Evolutionary conservation across 2,113 vertebrate genomes (phyloP).

Genomic region (Seriola quinqueradiata): DNA sequence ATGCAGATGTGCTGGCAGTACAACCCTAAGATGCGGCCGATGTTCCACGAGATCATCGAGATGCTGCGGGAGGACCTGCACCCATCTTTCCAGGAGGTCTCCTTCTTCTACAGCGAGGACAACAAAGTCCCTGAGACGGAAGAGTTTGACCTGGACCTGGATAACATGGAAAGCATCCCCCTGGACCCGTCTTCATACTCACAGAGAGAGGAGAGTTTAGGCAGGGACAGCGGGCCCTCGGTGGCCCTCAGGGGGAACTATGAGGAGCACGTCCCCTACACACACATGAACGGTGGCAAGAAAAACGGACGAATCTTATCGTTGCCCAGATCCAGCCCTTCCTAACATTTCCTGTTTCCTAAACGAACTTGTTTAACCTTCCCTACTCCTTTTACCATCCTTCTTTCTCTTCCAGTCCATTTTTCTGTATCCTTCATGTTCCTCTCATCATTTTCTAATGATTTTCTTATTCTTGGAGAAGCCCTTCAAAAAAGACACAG

Average conservation of each 20-base stretch:
- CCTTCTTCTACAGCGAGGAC: conserved; percentile 98
- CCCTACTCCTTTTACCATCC: conserved; percentile 16
- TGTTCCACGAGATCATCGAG: conserved; percentile 95
- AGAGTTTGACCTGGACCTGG: conserved; percentile 96
- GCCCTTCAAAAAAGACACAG: conserved; percentile 80
- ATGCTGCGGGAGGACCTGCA: conserved; percentile 96
- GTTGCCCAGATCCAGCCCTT: conserved; percentile 93
- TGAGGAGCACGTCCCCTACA: conserved; percentile 95
- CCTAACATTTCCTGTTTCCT: conserved; percentile 87
- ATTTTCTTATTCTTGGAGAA: conserved; percentile 78
- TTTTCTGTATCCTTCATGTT: conserved; percentile 61
- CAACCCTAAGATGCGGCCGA: conserved; percentile 97
- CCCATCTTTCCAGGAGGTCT: conserved; percentile 92
- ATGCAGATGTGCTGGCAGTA: conserved; percentile 99
- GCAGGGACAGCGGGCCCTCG: conserved; percentile 88
- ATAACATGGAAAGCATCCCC: conserved; percentile 99
- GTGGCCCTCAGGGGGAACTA: conserved; percentile 91
- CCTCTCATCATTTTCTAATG: conserved; percentile 60
- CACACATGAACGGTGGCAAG: conserved; percentile 98
- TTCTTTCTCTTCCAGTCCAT: conserved; percentile 63
- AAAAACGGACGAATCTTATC: conserved; percentile 95
- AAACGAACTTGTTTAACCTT: conserved; percentile 55
- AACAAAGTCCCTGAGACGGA: conserved; percentile 95
- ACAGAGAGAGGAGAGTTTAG: conserved; percentile 88
- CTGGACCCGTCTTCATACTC: conserved; percentile 93